These are phyloP conservation scores for Myathropa florea DNA, from an alignment of 2,888 invertebrate genomes.

Conservation along the genomic window DNA sequence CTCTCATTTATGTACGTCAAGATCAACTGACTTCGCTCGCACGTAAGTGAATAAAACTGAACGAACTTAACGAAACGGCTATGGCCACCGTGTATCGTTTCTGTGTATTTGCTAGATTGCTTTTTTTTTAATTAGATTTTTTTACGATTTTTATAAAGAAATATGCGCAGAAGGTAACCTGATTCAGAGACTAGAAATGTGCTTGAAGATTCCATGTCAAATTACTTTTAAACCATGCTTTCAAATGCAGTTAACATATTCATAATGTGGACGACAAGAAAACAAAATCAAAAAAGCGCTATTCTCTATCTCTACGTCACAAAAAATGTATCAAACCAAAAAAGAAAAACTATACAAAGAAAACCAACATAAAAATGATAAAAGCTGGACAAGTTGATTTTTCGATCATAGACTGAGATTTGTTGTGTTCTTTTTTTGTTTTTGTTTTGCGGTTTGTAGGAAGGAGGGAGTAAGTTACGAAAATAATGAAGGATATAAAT, in stretches of 20 bases:
- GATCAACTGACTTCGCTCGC: too few species aligned
- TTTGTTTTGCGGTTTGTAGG: constrained; percentile 17
- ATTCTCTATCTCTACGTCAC: constrained; percentile 29
- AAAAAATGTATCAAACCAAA: constrained; percentile 18
- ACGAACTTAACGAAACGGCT: too few species aligned
- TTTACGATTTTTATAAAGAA: too few species aligned
- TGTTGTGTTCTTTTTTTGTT: neutral
- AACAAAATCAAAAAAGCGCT: constrained; percentile 21
- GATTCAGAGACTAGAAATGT: neutral
- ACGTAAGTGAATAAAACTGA: too few species aligned
- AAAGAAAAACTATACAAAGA: constrained; percentile 42
- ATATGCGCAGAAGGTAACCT: neutral
- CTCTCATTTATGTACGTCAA: too few species aligned
- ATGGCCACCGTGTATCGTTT: too few species aligned
- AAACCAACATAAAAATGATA: constrained; percentile 63
- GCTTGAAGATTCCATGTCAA: neutral
- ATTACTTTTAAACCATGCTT: constrained; percentile 32
- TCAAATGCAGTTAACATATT: constrained; percentile 17
- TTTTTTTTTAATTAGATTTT: too few species aligned
- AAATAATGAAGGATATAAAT: constrained; percentile 59
- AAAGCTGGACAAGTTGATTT: constrained; percentile 36
- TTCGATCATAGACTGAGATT: neutral
- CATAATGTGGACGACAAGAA: constrained; percentile 15
- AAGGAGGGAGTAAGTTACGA: constrained; percentile 31
- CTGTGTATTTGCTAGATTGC: too few species aligned